These are phyloP conservation scores for Gymnocheta viridis DNA, from an alignment of 2,888 invertebrate genomes.

Conservation along the genomic window DNA sequence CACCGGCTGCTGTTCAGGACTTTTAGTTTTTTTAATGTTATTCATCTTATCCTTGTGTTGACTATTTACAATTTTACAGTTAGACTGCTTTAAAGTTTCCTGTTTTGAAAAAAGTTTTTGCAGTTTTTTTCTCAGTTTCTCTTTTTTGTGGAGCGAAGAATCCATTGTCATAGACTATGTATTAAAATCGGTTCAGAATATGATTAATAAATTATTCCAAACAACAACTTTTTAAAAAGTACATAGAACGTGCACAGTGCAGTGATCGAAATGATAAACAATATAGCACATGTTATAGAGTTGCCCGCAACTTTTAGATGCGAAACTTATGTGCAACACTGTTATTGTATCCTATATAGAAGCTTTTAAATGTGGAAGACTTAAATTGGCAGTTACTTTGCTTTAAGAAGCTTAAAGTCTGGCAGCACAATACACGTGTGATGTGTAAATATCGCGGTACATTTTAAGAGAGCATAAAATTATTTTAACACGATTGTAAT, in stretches of 20 bases:
- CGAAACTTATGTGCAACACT: neutral
- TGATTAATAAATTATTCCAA: neutral
- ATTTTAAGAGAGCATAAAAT: too few species aligned
- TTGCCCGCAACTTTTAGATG: neutral
- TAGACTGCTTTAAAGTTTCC: neutral
- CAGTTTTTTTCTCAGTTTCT: conserved; percentile 61
- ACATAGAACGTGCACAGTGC: conserved; percentile 57
- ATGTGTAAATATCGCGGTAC: too few species aligned
- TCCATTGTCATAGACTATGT: conserved; percentile 18
- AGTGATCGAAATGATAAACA: conserved; percentile 52
- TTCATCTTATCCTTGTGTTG: neutral
- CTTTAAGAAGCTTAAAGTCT: neutral
- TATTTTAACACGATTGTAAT: too few species aligned
- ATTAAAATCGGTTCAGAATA: neutral
- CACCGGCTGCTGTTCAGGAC: neutral
- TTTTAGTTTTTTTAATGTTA: neutral
- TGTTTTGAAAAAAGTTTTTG: conserved; percentile 59
- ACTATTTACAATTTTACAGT: neutral
- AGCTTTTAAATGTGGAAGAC: neutral
- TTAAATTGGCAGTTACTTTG: too few species aligned
- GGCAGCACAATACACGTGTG: neutral
- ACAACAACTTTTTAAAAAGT: neutral
- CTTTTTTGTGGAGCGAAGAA: conserved; percentile 40
- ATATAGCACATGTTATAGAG: conserved; percentile 41
- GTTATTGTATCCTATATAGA: neutral